Conservation (phyloP, 2,888 invertebrate genomes). For the Chrysodeixis includens region DNA sequence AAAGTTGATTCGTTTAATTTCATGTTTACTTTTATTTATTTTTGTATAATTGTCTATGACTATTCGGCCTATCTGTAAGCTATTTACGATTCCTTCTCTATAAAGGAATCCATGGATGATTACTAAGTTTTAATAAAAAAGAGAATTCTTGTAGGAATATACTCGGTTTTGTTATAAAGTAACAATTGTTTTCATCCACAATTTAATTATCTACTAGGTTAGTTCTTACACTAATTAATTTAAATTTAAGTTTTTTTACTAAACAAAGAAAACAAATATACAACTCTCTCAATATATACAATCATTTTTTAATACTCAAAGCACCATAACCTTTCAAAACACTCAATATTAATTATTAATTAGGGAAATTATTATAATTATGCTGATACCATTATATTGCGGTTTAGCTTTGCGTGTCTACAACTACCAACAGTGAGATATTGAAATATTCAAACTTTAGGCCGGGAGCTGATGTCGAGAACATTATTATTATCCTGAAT, state of each 20-base stretch:
- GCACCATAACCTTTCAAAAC: constrained; percentile 54
- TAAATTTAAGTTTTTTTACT: background rate
- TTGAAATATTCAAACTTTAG: constrained; percentile 47
- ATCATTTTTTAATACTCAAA: constrained; percentile 49
- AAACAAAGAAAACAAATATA: background rate
- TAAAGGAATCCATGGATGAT: too few species aligned
- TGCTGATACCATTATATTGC: constrained; percentile 34
- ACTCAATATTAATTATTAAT: constrained; percentile 40
- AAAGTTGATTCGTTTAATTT: too few species aligned
- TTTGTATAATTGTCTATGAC: too few species aligned
- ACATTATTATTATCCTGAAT: constrained; percentile 20
- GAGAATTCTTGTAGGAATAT: background rate
- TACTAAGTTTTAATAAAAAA: too few species aligned
- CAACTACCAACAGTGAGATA: constrained; percentile 54
- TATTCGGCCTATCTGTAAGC: too few species aligned
- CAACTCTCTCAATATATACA: constrained; percentile 1
- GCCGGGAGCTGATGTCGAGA: constrained; percentile 38
- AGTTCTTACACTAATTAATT: constrained; percentile 1
- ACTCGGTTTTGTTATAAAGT: background rate
- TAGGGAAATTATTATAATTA: constrained; percentile 27
- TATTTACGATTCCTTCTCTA: too few species aligned
- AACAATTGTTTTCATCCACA: background rate
- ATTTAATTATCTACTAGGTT: background rate
- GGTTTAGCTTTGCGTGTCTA: constrained; percentile 41
- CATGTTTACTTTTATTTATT: too few species aligned